Base-by-base conservation (phyloP, 2,113 vertebrate species). In the Oryzias celebensis region DNA sequence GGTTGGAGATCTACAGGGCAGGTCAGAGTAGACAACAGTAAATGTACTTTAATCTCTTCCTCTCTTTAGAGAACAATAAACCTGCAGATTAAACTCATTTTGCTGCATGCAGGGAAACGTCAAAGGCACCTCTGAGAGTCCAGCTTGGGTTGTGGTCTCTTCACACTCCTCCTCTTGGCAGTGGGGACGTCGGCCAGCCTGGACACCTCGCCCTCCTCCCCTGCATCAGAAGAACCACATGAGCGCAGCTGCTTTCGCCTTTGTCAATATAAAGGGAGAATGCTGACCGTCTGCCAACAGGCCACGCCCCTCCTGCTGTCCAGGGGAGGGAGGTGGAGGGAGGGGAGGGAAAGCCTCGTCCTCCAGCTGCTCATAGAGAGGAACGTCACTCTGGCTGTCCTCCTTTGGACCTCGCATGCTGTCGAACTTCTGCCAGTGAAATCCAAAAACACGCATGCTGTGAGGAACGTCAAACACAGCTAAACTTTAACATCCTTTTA, bases 281-380 rank as follows among this genome's bases (percentile, higher is more conserved):
- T 3, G 12, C n/a, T 7, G 12, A 10, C n/a, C 7, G 47, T 18
- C 44, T 5, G 14, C 43, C 14, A 15, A 14, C 43, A 14, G 43
- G 43, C 86, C 80, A 53, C 71, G 91, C 4, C 90, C 90, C 0
- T 59, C 82, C 12, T 79, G 84, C 13, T 47, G 77, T 0, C 75
- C 85, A 0, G 94, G 95, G 46, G 96, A 98, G 24, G 53, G 73
- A 14, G 96, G 96, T 5, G 96, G 94, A 0, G 96, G 95, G 1
- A 98, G 90, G 20, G 95, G 93, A 15, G 93, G 92, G 59, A 97
- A 97, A 0, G 47, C 77, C 74, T 98, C 96, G 1, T 98, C 95
- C 58, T 94, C 92, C 1, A 75, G 71, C 2, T 82, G 71, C 3
- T 95, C 93, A 57, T 92, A 92, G 68, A 92, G 90, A 0, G 92